These are phyloP conservation scores for Xanthorhoe spadicearia DNA, from an alignment of 2,888 invertebrate species.

Conservation along the genomic window DNA sequence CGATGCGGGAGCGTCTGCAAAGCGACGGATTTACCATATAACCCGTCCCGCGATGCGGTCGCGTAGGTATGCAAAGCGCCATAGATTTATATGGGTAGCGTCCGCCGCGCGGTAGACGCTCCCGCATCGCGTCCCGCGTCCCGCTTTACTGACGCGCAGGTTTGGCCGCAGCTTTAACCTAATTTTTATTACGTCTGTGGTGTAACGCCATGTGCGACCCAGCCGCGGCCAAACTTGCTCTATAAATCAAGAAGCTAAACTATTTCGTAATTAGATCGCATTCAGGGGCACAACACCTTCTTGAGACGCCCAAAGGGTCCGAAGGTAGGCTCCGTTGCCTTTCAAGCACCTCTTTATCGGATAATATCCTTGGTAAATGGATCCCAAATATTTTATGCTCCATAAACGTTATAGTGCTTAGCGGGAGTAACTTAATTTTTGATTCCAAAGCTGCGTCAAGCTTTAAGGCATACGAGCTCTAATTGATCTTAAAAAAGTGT, in stretches of 20 bases:
- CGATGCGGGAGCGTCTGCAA: too few relatives aligned
- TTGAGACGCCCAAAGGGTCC: slow-evolving; percentile 80
- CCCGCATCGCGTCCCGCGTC: too few relatives aligned
- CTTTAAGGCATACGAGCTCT: neutral
- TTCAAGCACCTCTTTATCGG: slow-evolving; percentile 83
- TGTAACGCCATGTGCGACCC: slow-evolving; percentile 72
- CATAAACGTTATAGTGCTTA: slow-evolving; percentile 63
- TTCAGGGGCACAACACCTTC: slow-evolving; percentile 83
- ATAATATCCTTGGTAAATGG: slow-evolving; percentile 82
- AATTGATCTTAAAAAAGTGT: too few relatives aligned
- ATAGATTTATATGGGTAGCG: too few relatives aligned
- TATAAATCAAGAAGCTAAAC: slow-evolving; percentile 86
- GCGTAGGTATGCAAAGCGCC: too few relatives aligned
- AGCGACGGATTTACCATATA: too few relatives aligned
- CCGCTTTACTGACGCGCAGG: too few relatives aligned
- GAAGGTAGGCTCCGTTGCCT: slow-evolving; percentile 78
- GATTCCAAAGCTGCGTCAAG: neutral
- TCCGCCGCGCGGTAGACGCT: too few relatives aligned
- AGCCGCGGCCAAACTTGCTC: slow-evolving; percentile 75
- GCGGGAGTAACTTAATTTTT: neutral
- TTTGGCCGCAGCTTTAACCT: too few relatives aligned
- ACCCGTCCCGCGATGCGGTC: too few relatives aligned
- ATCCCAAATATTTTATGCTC: slow-evolving; percentile 78
- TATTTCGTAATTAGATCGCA: slow-evolving; percentile 86
- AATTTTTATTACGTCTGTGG: slow-evolving; percentile 72